Conservation (phyloP, 2,888 invertebrate genomes). For the Boloria selene region DNA sequence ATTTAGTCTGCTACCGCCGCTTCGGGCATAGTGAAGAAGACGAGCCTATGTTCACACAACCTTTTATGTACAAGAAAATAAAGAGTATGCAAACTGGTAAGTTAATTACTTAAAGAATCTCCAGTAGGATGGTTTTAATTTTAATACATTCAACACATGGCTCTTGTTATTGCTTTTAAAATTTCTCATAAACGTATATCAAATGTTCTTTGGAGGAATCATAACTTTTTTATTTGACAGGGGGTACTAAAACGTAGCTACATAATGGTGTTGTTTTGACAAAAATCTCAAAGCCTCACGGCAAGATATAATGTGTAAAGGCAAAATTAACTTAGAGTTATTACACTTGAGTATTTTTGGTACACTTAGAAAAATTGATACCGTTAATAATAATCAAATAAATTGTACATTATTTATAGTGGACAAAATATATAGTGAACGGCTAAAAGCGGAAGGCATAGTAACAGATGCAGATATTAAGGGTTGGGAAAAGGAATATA, state of each 20-base stretch:
- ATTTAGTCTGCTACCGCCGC: slow-evolving; percentile 92
- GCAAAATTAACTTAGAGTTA: too few species aligned
- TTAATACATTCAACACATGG: not conserved
- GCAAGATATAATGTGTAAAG: not conserved
- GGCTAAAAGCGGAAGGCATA: slow-evolving; percentile 87
- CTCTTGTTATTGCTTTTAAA: not conserved
- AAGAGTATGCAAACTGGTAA: slow-evolving; percentile 81
- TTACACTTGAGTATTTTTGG: not conserved
- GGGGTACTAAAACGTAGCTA: slow-evolving; percentile 1
- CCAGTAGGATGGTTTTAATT: not conserved
- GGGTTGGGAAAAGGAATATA: slow-evolving; percentile 70
- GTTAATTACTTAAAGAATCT: not conserved
- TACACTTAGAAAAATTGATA: not conserved
- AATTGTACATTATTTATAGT: slow-evolving; percentile 57
- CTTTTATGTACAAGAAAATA: slow-evolving; percentile 96
- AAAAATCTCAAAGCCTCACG: not conserved
- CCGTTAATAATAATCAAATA: not conserved
- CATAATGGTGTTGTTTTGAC: slow-evolving; percentile 6
- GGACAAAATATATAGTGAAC: slow-evolving; percentile 87
- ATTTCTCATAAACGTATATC: not conserved
- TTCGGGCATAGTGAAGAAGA: slow-evolving; percentile 97
- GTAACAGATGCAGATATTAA: slow-evolving; percentile 87
- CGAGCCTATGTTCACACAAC: slow-evolving; percentile 97
- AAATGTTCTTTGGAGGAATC: slow-evolving; percentile 3
- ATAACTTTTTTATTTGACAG: not conserved